These are phyloP conservation scores for Pocillopora damicornis DNA, from an alignment of 64 coral and sea anemone genomes.

Conservation along the genomic window DNA sequence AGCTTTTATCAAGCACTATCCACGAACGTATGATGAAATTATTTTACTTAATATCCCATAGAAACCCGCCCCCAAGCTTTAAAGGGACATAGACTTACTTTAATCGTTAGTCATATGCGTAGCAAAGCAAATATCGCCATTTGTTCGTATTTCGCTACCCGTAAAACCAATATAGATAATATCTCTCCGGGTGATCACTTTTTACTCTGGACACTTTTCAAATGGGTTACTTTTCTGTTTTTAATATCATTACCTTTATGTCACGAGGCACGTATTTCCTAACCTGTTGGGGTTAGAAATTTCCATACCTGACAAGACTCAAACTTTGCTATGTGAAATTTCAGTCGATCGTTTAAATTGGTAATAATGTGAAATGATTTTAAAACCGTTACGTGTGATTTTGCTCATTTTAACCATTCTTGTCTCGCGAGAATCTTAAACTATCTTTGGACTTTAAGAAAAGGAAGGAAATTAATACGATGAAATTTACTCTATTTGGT, in stretches of 20 bases:
- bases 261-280: neutral
- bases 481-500: too few relatives aligned
- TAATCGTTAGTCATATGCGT: neutral
- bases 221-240: neutral
- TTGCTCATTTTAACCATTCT: too few relatives aligned
- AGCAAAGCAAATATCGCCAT: slow-evolving; percentile 6
- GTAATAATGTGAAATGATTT: too few relatives aligned
- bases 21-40: too few relatives aligned
- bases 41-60: too few relatives aligned
- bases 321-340: neutral
- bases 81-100: too few relatives aligned
- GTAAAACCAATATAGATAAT: slow-evolving; percentile 2
- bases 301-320: neutral
- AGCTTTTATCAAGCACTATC: too few relatives aligned
- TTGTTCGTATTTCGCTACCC: neutral
- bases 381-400: too few relatives aligned
- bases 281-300: neutral
- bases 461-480: too few relatives aligned
- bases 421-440: too few relatives aligned
- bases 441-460: too few relatives aligned
- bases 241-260: neutral
- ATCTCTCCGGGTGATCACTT: neutral
- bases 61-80: too few relatives aligned
- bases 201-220: neutral
- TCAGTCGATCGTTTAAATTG: neutral